These are phyloP conservation scores for Sylvietta virens DNA, from an alignment of 2,113 vertebrate species.

Conservation along the genomic window DNA sequence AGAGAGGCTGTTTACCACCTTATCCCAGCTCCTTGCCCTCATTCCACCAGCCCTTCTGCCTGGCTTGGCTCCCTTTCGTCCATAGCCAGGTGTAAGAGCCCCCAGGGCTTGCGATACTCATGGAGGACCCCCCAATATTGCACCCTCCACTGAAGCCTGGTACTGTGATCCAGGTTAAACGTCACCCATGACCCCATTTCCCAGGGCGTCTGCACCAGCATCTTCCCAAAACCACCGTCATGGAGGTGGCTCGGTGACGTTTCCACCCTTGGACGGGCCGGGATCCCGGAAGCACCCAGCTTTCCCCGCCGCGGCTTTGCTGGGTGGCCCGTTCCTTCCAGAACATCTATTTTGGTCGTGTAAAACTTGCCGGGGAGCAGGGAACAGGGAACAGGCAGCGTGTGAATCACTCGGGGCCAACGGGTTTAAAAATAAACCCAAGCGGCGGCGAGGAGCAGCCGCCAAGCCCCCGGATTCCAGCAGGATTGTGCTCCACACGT, in stretches of 20 bases:
- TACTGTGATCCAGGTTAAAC: background rate
- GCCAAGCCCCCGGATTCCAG: background rate
- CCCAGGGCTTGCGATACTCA: background rate
- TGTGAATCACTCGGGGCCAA: constrained; percentile 52
- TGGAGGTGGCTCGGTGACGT: background rate
- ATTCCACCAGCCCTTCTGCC: background rate
- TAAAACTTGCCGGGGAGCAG: constrained; percentile 22
- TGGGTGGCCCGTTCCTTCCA: constrained; percentile 10
- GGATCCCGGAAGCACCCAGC: background rate
- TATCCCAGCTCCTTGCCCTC: background rate
- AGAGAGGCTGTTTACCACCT: background rate
- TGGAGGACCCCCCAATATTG: background rate
- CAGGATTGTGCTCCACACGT: background rate
- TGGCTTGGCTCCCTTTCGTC: background rate
- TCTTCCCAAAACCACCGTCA: fast-evolving
- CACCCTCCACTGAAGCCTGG: background rate
- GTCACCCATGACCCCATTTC: fast-evolving
- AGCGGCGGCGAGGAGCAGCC: background rate
- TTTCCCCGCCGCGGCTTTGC: background rate
- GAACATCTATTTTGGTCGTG: constrained; percentile 50
- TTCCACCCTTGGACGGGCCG: fast-evolving
- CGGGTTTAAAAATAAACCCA: constrained; percentile 57
- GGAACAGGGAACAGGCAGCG: constrained; percentile 25
- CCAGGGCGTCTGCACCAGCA: background rate
- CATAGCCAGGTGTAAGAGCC: fast-evolving